A percentile compares a stretch with the other conserved stretches of the same genome.
phyloP scores from a whole-genome alignment of 2,113 vertebrate species.

The Engraulis encrasicolus region DNA sequence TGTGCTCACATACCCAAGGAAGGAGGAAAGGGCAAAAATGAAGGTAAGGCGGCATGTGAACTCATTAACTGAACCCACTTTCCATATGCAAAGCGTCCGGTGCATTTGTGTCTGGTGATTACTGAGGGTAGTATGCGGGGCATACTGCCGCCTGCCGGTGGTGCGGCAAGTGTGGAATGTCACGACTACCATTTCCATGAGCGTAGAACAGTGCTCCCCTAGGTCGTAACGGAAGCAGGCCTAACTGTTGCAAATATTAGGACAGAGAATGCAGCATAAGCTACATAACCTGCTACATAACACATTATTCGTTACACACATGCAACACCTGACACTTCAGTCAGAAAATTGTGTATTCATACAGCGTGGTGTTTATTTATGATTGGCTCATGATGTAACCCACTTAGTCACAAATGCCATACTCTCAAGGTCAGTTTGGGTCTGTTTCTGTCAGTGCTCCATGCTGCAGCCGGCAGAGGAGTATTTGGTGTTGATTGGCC shows the following conservation, averaged over 20 bases:
- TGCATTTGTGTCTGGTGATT: neutral
- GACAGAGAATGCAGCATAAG: too few relatives aligned
- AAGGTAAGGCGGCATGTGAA: conserved; percentile 64
- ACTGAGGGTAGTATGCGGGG: neutral
- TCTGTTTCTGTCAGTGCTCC: neutral
- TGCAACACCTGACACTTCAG: neutral
- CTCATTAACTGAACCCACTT: neutral
- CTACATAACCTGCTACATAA: too few relatives aligned
- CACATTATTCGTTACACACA: too few relatives aligned
- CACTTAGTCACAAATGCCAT: neutral
- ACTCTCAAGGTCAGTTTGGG: neutral
- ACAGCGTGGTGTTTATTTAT: neutral
- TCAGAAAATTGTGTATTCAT: neutral
- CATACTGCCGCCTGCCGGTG: neutral
- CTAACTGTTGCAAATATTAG: too few relatives aligned
- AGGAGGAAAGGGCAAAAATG: conserved; percentile 68
- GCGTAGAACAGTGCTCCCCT: too few relatives aligned
- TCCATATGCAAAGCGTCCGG: neutral
- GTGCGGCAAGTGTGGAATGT: neutral
- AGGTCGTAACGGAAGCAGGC: too few relatives aligned
- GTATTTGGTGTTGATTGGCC: neutral
- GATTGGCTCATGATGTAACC: neutral
- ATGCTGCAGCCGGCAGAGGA: neutral
- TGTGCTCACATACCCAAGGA: conserved; percentile 71
- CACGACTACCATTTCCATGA: neutral